Base-by-base conservation (phyloP, 2,113 vertebrate species). In the Protomyctophum bolini region DNA sequence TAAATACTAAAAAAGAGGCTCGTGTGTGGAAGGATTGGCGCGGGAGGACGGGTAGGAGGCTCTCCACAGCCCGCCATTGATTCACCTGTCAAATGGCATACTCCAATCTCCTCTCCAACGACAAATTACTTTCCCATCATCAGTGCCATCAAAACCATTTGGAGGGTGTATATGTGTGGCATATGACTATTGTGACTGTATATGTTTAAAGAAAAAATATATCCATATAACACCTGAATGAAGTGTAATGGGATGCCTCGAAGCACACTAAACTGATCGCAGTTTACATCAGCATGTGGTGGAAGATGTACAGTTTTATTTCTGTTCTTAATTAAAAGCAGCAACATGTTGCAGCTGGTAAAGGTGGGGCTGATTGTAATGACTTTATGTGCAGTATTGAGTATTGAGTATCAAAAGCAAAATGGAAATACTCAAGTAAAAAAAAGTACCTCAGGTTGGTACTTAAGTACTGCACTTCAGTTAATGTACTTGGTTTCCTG, bases 1-100 rank as follows among this genome's bases (percentile, higher is more conserved):
- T 90, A 90, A 91, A 93, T 90, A 90, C 83, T 83, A 87, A 86
- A 90, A 90, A 88, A 87, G 86, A 91, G 87, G 73, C 84, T 83
- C 85, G 72, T 79, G 76, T 86, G 79, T 70, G 75, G 80, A 80
- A 77, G 82, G 83, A 83, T 46, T 85, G 70, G 77, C 65, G 65
- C 66, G 52, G 66, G 76, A 80, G 86, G 33, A 41, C 33, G 33
- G 81, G 72, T 74, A 70, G 76, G 73, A 69, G 74, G 73, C 74
- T 84, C 82, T 78, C 80, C 82, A 82, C 79, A 83, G 79, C 81
- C 76, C 72, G 67, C 33, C 88, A 91, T 89, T 88, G 89, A 92
- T 92, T 83, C 82, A 74, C 70, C 84, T 90, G 89, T 92, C 91
- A 91, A 85, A 83, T 41, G 57, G 59, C 66, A 63, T 80, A 79